Base-by-base conservation (phyloP, 2,113 vertebrate genomes). In the Mesitornis unicolor region DNA sequence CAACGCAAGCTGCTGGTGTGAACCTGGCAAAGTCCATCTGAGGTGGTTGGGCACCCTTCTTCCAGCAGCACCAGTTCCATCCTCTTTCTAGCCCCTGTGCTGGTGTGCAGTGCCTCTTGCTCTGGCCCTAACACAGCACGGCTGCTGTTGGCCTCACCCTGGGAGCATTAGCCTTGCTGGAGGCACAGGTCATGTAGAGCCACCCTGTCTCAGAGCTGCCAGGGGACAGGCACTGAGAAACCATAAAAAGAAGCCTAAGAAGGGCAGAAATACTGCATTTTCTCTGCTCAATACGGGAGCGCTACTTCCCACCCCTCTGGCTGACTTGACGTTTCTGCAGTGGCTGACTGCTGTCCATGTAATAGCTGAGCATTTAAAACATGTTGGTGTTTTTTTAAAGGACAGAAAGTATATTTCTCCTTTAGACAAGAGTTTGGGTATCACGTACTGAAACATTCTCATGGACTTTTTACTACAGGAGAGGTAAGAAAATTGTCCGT, bases 61-160 rank as follows among this genome's bases (percentile, higher is more conserved):
- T n/a, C 22, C 24, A 47, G 69, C 38, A 87, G 64, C 47, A 42
- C 1, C 0, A 8, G 14, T 22, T 40, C 42, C 53, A 71, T 33
- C 12, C 33, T 25, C 8, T 38, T 57, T 26, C 14, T 4, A 15
- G 13, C 15, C 40, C 35, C 73, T 50, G 21, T 40, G 57, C 47
- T 3, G 2, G 5, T 2, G 13, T 20, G 21, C 33, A n/a, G 19
- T 14, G 29, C 33, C 64, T 38, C 54, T 31, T 51, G 16, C 33
- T 54, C 43, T 50, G 51, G 14, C 57, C 29, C 15, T 2, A 0
- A 1, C 6, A 21, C 48, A 19, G 6, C 3, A 3, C 0, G 1
- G 84, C 28, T 26, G 64, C 68, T 74, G 40, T n/a, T 38, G 31
- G 28, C 42, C 60, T 81, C 9, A 6, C 25, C 25, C 42, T 13